phyloP scores from a whole-genome alignment of 1,140 invertebrate species.

The Battus philenor region DNA sequence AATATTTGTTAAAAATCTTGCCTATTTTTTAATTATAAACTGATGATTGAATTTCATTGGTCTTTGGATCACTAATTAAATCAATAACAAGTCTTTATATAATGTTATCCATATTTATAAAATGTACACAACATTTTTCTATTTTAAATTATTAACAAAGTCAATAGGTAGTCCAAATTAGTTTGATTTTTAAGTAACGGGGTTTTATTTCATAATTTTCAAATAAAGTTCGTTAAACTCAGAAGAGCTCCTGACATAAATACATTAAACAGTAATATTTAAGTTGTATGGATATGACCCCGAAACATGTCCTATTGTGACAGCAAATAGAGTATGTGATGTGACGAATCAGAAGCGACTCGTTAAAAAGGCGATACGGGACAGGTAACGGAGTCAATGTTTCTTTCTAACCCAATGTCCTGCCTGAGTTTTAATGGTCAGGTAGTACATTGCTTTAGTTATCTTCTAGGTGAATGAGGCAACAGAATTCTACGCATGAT shows the following conservation, averaged over 20 bases:
- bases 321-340: constrained; percentile 52
- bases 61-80: too few relatives aligned
- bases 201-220: neutral
- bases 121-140: too few relatives aligned
- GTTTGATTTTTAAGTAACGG: too few relatives aligned
- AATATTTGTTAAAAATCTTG: too few relatives aligned
- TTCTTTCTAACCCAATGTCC: constrained; percentile 28
- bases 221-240: constrained; percentile 43
- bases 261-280: constrained; percentile 44
- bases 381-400: constrained; percentile 49
- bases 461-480: constrained; percentile 4
- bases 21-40: too few relatives aligned
- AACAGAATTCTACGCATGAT: constrained; percentile 11
- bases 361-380: constrained; percentile 66
- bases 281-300: constrained; percentile 60
- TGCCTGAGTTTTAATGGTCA: constrained; percentile 31
- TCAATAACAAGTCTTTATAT: too few relatives aligned
- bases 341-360: constrained; percentile 66
- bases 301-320: constrained; percentile 64
- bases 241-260: constrained; percentile 50
- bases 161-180: too few relatives aligned
- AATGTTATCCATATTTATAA: too few relatives aligned
- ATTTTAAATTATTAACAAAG: too few relatives aligned
- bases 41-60: too few relatives aligned
- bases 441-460: constrained; percentile 17